Percentiles rank a stretch among this genome's conserved stretches.
phyloP scores from a whole-genome alignment of 2,797 vertebrate species.

The Acanthornis magna region DNA sequence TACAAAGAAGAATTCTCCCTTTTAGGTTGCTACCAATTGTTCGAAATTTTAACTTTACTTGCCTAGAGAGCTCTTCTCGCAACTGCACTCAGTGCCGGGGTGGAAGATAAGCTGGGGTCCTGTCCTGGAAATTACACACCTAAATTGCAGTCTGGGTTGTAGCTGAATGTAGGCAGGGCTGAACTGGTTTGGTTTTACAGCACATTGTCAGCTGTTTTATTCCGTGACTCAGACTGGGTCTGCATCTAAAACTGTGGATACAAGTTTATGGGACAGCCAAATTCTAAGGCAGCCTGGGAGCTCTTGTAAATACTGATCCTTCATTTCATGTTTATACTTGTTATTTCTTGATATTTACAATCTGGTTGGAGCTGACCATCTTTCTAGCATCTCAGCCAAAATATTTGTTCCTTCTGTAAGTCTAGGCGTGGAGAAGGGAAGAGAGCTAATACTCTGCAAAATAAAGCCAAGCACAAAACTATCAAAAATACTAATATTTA shows the following conservation, averaged over 20 bases:
- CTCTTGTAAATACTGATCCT: neutral
- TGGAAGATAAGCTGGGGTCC: neutral
- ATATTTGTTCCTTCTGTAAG: neutral
- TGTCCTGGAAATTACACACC: neutral
- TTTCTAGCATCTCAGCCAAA: neutral
- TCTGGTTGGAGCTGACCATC: neutral
- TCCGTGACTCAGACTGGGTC: neutral
- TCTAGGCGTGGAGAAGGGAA: neutral
- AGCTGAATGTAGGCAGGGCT: neutral
- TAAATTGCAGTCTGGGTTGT: neutral
- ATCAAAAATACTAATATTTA: neutral
- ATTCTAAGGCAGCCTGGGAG: neutral
- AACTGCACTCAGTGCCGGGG: neutral
- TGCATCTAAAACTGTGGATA: neutral
- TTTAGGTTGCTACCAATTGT: neutral
- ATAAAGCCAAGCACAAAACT: neutral
- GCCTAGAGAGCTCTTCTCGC: neutral
- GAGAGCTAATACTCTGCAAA: neutral
- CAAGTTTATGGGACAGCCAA: neutral
- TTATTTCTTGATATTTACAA: neutral
- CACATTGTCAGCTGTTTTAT: neutral
- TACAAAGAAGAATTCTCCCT: neutral
- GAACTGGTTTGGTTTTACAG: neutral
- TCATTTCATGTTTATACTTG: neutral
- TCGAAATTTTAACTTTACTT: neutral